phyloP scores from a whole-genome alignment of 2,888 invertebrate species.

The Chrysomela aeneicollis region DNA sequence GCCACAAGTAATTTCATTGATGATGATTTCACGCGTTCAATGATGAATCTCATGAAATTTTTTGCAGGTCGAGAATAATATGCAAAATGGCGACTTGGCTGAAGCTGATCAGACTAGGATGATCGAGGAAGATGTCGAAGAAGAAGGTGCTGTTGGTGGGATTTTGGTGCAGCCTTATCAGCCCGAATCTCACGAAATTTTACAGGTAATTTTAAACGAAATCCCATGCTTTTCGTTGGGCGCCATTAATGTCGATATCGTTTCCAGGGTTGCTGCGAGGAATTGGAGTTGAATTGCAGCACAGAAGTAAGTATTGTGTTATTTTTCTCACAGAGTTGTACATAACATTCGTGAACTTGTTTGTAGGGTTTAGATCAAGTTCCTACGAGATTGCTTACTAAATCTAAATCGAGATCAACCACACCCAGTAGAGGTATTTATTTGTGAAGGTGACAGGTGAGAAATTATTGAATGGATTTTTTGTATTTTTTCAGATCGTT shows the following conservation, averaged over 20 bases:
- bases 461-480: slow-evolving; percentile 18
- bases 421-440: slow-evolving; percentile 55
- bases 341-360: not conserved
- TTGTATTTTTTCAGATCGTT: not conserved
- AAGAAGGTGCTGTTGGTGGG: slow-evolving; percentile 61
- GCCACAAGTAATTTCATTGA: too few relatives aligned
- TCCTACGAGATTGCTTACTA: slow-evolving; percentile 66
- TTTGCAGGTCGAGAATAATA: slow-evolving; percentile 58
- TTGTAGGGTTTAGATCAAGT: slow-evolving; percentile 69
- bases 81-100: slow-evolving; percentile 77
- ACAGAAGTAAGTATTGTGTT: slow-evolving; percentile 46
- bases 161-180: slow-evolving; percentile 35
- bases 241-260: not conserved
- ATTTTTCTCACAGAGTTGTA: not conserved
- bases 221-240: not conserved
- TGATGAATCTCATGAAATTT: too few relatives aligned
- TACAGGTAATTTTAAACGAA: slow-evolving; percentile 38
- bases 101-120: slow-evolving; percentile 81
- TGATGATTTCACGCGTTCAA: too few relatives aligned
- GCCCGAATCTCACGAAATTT: slow-evolving; percentile 25
- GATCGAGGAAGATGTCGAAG: slow-evolving; percentile 49
- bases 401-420: slow-evolving; percentile 52
- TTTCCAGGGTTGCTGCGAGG: slow-evolving; percentile 39
- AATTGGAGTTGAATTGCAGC: slow-evolving; percentile 46
- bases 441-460: not conserved